These are phyloP conservation scores for Beroe ovata DNA, from an alignment of 37 sponge, comb jelly and placozoan species.

Conservation along the genomic window DNA sequence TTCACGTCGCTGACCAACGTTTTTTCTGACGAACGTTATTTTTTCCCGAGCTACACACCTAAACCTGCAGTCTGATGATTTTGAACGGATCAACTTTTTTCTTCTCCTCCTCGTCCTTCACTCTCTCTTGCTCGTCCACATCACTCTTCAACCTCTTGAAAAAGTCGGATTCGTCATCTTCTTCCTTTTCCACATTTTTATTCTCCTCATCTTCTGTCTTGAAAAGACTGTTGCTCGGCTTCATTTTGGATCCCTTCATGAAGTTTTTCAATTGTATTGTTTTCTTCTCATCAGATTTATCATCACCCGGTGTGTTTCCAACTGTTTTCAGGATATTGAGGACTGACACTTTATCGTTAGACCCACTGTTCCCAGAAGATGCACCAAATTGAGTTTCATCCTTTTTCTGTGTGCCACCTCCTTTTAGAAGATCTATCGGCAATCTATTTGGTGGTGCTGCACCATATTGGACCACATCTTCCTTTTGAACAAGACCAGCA, in stretches of 20 bases:
- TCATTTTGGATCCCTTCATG: neutral
- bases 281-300: neutral
- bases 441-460: too few species aligned
- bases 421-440: too few species aligned
- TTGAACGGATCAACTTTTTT: too few species aligned
- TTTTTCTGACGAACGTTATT: too few species aligned
- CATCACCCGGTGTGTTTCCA: constrained; percentile 1
- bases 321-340: too few species aligned
- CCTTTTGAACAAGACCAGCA: neutral
- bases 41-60: too few species aligned
- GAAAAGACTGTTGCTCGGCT: neutral
- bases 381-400: neutral
- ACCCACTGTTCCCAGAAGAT: too few species aligned
- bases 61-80: too few species aligned
- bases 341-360: too few species aligned
- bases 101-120: too few species aligned
- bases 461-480: neutral
- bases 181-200: neutral
- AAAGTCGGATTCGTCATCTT: neutral
- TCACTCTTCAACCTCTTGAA: neutral
- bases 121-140: neutral
- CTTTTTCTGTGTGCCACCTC: neutral
- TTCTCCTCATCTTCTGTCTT: neutral
- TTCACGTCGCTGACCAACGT: too few species aligned
- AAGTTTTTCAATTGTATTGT: neutral